A percentile compares a stretch with the other conserved stretches of the same genome.
phyloP scores from a whole-genome alignment of 2,113 vertebrate genomes.

The Hiodon tergisus region DNA sequence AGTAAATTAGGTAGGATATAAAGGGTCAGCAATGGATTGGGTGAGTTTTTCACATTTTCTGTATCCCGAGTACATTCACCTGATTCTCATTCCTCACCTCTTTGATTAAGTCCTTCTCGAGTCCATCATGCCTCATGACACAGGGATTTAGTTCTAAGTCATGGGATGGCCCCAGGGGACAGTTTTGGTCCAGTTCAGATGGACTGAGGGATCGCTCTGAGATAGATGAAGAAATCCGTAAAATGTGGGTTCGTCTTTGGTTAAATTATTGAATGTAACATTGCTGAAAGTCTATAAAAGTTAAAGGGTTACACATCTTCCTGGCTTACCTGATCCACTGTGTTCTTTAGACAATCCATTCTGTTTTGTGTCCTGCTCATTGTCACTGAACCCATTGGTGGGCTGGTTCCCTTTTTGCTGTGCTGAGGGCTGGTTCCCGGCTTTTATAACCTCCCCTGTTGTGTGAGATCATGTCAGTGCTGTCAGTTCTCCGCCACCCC shows the following conservation, averaged over 20 bases:
- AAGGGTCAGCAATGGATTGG: background rate
- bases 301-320: background rate
- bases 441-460: slow-evolving; percentile 34
- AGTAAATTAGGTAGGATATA: background rate
- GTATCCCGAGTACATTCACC: slow-evolving; percentile 44
- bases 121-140: slow-evolving; percentile 42
- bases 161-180: slow-evolving; percentile 20
- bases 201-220: slow-evolving; percentile 52
- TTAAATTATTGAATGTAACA: too few relatives aligned
- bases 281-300: background rate
- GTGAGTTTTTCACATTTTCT: background rate
- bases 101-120: slow-evolving; percentile 17
- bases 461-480: slow-evolving; percentile 21
- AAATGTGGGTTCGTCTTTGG: too few relatives aligned
- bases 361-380: slow-evolving; percentile 27
- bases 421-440: slow-evolving; percentile 32
- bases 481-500: slow-evolving; percentile 22
- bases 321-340: slow-evolving; percentile 51
- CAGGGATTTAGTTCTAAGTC: slow-evolving; percentile 39
- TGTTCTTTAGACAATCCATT: slow-evolving; percentile 25
- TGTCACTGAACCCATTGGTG: slow-evolving; percentile 43
- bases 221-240: background rate
- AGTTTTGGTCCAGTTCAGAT: slow-evolving; percentile 48
- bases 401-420: slow-evolving; percentile 30
- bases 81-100: slow-evolving; percentile 56